Base-by-base conservation (phyloP, 2,888 invertebrate genomes). In the Belgica antarctica region DNA sequence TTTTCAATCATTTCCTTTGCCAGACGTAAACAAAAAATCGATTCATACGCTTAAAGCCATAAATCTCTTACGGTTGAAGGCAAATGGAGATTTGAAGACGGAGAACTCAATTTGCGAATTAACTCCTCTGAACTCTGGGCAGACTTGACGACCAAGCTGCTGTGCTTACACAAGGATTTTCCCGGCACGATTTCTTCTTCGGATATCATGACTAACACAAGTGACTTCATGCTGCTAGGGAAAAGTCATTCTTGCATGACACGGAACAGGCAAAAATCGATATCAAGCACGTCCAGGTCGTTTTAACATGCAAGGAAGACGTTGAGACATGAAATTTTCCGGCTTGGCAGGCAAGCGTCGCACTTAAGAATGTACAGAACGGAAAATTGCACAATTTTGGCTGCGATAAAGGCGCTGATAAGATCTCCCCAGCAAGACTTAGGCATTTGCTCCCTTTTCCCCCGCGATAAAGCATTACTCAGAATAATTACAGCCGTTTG, bases 121-220 rank as follows among this genome's bases (percentile, higher is more conserved):
- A 15, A 41, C 41, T 41, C 41, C 15, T 12, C 10, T 41, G 41
- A 41, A 41, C 41, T 10, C 15, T 41, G n/a, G n/a, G n/a, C n/a
- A n/a, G n/a, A n/a, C n/a, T 41, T 41, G 41, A 41, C 41, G n/a
- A n/a, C n/a, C 10, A 41, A 41, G 12, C n/a, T n/a, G 34, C 41
- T 41, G 12, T 41, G n/a, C 41, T 41, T 41, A 41, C 10, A n/a
- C 10, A 15, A 41, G 41, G 41, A 41, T 41, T n/a, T 10, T 41
- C 15, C 41, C n/a, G n/a, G n/a, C n/a, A n/a, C n/a, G n/a, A n/a
- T n/a, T n/a, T n/a, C n/a, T n/a, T n/a, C n/a, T n/a, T n/a, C n/a
- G n/a, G n/a, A n/a, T n/a, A n/a, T 41, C 41, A 41, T 41, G 41
- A 41, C 41, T 41, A 41, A 41, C 41, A 41, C 41, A 15, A 34